Conservation (phyloP, 2,797 vertebrate genomes). For the Myotis myotis region DNA sequence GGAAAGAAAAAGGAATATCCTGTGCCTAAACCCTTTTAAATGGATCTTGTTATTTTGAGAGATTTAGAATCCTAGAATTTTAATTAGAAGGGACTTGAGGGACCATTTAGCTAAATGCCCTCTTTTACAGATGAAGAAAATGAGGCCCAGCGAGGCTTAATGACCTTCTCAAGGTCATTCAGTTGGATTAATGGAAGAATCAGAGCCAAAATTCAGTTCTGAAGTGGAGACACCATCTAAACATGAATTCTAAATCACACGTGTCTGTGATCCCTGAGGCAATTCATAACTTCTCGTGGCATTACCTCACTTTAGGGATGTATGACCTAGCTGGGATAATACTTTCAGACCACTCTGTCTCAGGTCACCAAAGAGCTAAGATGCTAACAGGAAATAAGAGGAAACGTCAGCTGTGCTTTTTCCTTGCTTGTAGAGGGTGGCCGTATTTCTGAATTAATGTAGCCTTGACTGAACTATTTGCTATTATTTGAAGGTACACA, state of each 20-base stretch:
- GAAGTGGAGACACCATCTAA: neutral
- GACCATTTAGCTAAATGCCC: neutral
- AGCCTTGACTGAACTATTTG: neutral
- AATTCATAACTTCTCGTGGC: neutral
- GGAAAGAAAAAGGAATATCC: neutral
- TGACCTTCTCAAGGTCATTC: neutral
- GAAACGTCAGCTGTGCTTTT: slow-evolving; percentile 14
- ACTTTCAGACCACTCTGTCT: neutral
- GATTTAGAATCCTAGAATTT: slow-evolving; percentile 17
- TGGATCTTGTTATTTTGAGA: slow-evolving; percentile 34
- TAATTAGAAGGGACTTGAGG: slow-evolving; percentile 12
- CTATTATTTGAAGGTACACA: slow-evolving; percentile 26
- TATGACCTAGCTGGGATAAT: neutral
- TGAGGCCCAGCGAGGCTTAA: neutral
- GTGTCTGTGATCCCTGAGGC: neutral
- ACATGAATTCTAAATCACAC: neutral
- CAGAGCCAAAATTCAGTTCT: neutral
- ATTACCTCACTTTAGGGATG: neutral
- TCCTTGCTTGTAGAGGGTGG: neutral
- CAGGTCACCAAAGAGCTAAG: slow-evolving; percentile 21
- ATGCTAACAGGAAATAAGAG: slow-evolving; percentile 16
- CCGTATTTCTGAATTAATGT: slow-evolving; percentile 24
- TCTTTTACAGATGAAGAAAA: slow-evolving; percentile 2
- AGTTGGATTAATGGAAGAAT: neutral
- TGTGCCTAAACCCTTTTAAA: neutral